A percentile compares a stretch with the other conserved stretches of the same genome.
Evolutionary conservation across 2,113 vertebrate species (phyloP).

Genomic region (Pagrus major): DNA sequence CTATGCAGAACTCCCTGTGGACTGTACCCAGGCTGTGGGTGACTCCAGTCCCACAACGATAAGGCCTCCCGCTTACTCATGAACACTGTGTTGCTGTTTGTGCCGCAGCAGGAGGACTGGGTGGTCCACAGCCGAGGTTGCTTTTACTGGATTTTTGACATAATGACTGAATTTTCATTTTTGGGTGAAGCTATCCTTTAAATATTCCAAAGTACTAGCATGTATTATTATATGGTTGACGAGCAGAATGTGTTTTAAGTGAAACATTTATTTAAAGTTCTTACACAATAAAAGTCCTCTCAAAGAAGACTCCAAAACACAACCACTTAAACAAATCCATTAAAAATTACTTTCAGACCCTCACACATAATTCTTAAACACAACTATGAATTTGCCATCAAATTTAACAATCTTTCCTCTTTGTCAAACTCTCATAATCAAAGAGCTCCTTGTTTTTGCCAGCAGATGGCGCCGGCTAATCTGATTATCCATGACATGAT

Average conservation of each 20-base stretch:
- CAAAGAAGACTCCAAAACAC: too few relatives aligned
- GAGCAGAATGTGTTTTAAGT: too few relatives aligned
- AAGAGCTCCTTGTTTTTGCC: not conserved
- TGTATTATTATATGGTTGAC: too few relatives aligned
- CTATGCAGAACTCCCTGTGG: not conserved
- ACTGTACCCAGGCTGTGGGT: slow-evolving; percentile 48
- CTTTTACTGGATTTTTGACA: slow-evolving; percentile 91
- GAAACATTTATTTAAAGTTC: too few relatives aligned
- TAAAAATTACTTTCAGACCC: not conserved
- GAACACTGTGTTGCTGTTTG: slow-evolving; percentile 91
- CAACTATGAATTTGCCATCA: not conserved
- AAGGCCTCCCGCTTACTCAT: slow-evolving; percentile 85
- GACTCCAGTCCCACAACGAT: slow-evolving; percentile 70
- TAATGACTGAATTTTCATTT: too few relatives aligned
- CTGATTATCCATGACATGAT: not conserved
- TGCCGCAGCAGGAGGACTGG: slow-evolving; percentile 94
- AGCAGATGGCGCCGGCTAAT: slow-evolving; percentile 34
- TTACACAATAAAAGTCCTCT: too few relatives aligned
- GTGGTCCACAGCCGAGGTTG: slow-evolving; percentile 93
- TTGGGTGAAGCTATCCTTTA: too few relatives aligned
- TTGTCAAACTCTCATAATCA: not conserved
- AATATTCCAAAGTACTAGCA: too few relatives aligned
- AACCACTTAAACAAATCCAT: not conserved
- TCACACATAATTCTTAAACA: not conserved
- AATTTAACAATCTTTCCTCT: not conserved